Base-by-base conservation (phyloP, 1,140 invertebrate genomes). In the Bombus picipes region DNA sequence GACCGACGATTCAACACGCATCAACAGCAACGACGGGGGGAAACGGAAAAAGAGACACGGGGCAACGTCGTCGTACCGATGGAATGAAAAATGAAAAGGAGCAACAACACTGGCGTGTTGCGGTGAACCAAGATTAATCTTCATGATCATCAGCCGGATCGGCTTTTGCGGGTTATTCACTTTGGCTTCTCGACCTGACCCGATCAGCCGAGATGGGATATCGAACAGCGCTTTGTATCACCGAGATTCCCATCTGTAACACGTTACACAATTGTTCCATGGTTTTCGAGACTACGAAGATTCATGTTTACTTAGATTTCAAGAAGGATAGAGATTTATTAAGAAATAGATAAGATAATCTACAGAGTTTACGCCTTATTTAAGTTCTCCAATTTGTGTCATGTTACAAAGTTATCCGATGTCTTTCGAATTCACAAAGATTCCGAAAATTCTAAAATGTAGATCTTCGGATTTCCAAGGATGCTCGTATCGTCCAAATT, bases 101-200 rank as follows among this genome's bases (percentile, higher is more conserved):
- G 66, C 76, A 79, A 32, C 78, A 62, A 71, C 57, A 71, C n/a
- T 70, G 84, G 70, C 87, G 57, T 68, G 32, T 89, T 62, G 77
- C 85, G 77, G 43, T 59, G 85, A 89, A 57, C 74, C 85, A 43
- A 87, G 85, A 89, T 87, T 87, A 90, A 90, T 90, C 88, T 90
- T 70, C 81, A 75, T 71, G 88, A 89, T 89, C 88, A 68, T 89
- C 88, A 53, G 13, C 13, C 47, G 83, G 75, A 81, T 84, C 62
- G 73, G 32, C 74, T 41, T 65, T 81, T 62, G 78, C 81, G 57
- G 39, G 53, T 41, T 73, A 77, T 77, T 41, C 77, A 68, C 62
- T 78, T 88, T 77, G 39, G 25, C 22, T 41, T 72, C 41, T 72
- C 66, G 83, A 86, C 74, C 62, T 37, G 66, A 37, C 66, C 68